A percentile compares a stretch with the other conserved stretches of the same genome.
phyloP scores from a whole-genome alignment of 2,888 invertebrate species.

The Sceliomorpha sp. region DNA sequence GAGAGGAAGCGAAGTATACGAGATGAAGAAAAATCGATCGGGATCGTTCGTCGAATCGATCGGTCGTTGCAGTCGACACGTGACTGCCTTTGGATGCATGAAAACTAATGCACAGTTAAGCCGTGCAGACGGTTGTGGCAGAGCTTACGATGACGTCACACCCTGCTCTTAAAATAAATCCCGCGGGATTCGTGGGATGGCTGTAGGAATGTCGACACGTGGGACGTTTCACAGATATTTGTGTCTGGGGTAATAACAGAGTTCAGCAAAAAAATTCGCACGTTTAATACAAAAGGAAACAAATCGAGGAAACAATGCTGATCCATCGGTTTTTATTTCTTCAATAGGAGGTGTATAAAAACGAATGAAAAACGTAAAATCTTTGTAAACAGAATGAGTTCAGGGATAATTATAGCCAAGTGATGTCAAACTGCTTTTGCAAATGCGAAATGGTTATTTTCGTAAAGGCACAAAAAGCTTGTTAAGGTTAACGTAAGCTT shows the following conservation, averaged over 20 bases:
- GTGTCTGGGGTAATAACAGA: slow-evolving; percentile 40
- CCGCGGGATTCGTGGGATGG: slow-evolving; percentile 69
- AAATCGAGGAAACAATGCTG: too few species aligned
- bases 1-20: neutral
- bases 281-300: neutral
- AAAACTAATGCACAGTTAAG: slow-evolving; percentile 48
- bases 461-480: too few species aligned
- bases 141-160: slow-evolving; percentile 69
- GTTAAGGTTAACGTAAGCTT: too few species aligned
- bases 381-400: too few species aligned
- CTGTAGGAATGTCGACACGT: slow-evolving; percentile 71
- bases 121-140: slow-evolving; percentile 28
- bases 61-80: slow-evolving; percentile 54
- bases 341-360: too few species aligned
- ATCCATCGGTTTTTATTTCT: too few species aligned
- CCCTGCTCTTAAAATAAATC: slow-evolving; percentile 75
- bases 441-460: too few species aligned
- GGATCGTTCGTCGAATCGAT: slow-evolving; percentile 29
- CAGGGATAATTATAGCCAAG: too few species aligned
- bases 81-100: slow-evolving; percentile 63
- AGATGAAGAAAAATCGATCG: slow-evolving; percentile 6
- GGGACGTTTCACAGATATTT: slow-evolving; percentile 69
- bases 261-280: slow-evolving; percentile 11
- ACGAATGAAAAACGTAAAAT: too few species aligned
- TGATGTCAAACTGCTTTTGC: too few species aligned